A percentile compares a stretch with the other conserved stretches of the same genome.
These are phyloP conservation scores for Eunapius fragilis DNA, from an alignment of 37 sponge, comb jelly and placozoan genomes.

Conservation along the genomic window DNA sequence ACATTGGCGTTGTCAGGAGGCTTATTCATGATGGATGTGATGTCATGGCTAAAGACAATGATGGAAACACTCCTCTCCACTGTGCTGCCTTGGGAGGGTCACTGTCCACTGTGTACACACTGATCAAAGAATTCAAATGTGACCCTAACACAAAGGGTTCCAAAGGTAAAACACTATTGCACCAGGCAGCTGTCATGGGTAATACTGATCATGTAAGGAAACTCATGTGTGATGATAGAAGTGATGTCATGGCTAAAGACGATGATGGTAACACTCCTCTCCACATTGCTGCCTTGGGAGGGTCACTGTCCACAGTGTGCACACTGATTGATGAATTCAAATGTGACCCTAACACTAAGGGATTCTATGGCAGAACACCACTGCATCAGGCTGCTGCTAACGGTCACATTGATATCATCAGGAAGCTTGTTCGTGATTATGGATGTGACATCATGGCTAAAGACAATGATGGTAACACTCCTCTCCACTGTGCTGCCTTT, in stretches of 20 bases:
- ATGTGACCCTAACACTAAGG: too few relatives aligned
- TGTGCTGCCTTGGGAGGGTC: neutral
- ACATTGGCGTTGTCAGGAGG: neutral
- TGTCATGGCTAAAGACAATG: neutral
- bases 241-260: neutral
- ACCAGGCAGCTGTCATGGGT: neutral
- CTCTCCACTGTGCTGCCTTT: conserved; percentile 4
- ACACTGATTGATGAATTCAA: too few relatives aligned
- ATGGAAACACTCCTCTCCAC: conserved; percentile 10
- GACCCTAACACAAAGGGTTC: neutral
- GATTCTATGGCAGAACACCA: too few relatives aligned
- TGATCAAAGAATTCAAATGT: neutral
- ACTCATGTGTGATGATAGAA: neutral
- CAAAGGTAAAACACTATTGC: conserved; percentile 3
- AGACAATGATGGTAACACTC: neutral
- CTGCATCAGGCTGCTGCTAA: too few relatives aligned
- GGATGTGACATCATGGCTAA: neutral
- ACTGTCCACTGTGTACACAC: neutral
- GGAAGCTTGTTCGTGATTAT: neutral
- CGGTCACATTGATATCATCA: neutral
- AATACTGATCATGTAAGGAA: neutral
- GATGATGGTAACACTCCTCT: conserved; percentile 13
- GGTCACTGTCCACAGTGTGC: neutral
- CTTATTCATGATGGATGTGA: conserved; percentile 7
- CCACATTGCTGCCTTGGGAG: conserved; percentile 6